Conservation (phyloP, 2,888 invertebrate species). For the Yponomeuta malinellus region DNA sequence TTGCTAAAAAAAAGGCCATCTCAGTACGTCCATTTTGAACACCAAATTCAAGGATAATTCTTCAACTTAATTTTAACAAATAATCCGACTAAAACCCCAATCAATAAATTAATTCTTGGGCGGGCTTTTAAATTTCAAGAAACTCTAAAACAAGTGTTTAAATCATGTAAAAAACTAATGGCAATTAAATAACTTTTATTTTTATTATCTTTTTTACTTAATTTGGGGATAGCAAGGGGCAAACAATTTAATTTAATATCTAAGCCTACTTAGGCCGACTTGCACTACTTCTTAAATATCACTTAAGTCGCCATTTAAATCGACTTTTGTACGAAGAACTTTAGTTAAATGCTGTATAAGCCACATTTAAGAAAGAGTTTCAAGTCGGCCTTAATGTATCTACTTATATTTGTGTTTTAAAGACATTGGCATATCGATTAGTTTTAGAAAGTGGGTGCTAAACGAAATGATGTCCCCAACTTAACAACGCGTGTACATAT, state of each 20-base stretch:
- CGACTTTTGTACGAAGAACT: too few species aligned
- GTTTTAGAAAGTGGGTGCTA: conserved; percentile 59
- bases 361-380: too few species aligned
- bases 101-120: not conserved
- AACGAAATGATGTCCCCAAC: conserved; percentile 34
- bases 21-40: too few species aligned
- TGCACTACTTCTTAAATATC: too few species aligned
- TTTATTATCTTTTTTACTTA: not conserved
- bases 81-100: too few species aligned
- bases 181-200: too few species aligned
- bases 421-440: conserved; percentile 46
- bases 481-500: conserved; percentile 44
- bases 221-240: not conserved
- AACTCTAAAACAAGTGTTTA: not conserved
- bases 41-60: too few species aligned
- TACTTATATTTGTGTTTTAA: not conserved
- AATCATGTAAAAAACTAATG: too few species aligned
- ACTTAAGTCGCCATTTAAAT: too few species aligned
- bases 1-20: too few species aligned
- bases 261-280: not conserved
- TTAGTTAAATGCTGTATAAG: too few species aligned
- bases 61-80: too few species aligned
- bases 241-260: not conserved
- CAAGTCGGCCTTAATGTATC: not conserved
- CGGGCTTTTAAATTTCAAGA: not conserved